These are phyloP conservation scores for Aspidiotus destructor DNA, from an alignment of 2,888 invertebrate species.

Conservation along the genomic window DNA sequence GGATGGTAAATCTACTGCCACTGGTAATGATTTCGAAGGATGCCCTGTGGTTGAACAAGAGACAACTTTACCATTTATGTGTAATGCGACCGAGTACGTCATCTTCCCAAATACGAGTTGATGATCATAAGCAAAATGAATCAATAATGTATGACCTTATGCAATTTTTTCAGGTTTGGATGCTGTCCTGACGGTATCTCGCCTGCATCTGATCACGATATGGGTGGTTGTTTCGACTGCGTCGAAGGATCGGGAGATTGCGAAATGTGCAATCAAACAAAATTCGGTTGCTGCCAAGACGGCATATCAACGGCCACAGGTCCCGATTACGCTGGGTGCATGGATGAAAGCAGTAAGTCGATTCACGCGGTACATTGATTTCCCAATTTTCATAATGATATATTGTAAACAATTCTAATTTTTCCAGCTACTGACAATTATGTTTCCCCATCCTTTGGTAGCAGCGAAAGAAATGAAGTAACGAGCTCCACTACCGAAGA, in stretches of 20 bases:
- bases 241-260: slow-evolving; percentile 34
- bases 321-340: slow-evolving; percentile 59
- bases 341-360: slow-evolving; percentile 26
- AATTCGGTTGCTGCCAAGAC: slow-evolving; percentile 75
- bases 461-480: no score
- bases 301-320: slow-evolving; percentile 68
- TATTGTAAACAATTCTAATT: no score
- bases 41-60: slow-evolving; percentile 49
- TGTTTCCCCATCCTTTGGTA: no score
- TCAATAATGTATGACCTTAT: neutral
- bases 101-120: neutral
- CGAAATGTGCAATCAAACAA: slow-evolving; percentile 61
- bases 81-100: slow-evolving; percentile 14
- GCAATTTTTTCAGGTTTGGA: slow-evolving; percentile 48
- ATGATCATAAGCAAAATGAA: no score
- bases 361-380: no score
- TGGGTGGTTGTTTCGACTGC: slow-evolving; percentile 48
- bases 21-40: slow-evolving; percentile 73
- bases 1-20: slow-evolving; percentile 64
- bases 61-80: slow-evolving; percentile 10
- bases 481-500: no score
- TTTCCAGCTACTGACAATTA: no score
- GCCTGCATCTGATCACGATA: slow-evolving; percentile 67
- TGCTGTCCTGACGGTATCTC: slow-evolving; percentile 85
- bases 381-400: no score